Evolutionary conservation across 2,797 vertebrate species (phyloP), one percentile per base, ranked within the genome.

Genomic region (Molothrus ater): DNA sequence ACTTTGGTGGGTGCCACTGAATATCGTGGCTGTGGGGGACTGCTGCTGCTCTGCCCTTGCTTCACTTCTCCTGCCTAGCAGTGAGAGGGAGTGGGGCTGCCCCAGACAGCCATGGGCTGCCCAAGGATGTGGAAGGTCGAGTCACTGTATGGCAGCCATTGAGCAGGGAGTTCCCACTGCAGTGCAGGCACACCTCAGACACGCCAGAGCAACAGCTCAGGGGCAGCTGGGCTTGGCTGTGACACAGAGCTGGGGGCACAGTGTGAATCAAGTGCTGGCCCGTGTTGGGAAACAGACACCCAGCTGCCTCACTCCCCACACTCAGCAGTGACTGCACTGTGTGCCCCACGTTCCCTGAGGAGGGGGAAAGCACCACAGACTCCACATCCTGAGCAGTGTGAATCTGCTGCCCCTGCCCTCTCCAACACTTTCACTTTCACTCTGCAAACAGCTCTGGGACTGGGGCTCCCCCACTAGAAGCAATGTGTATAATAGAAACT

Each of bases 311-410:
- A 32, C 7, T 42, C 42, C 13, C 6, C 66, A 12, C 0, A 0
- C 50, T 47, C 56, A 61, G 47, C 21, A 53, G 48, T 2, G 17
- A 68, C 54, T 26, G 31, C 0, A 0, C 38, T 0, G 0, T 7
- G 31, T 4, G 21, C 26, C 13, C 38, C 29, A 17, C 0, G 0
- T 38, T 25, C 34, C 22, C 36, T 0, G 0, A 28, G 48, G 4
- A 0, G 20, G 63, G 42, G 45, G 76, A 13, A 88, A 83, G 61
- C 64, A 47, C 26, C 2, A 1, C 53, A 34, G 45, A 32, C 26
- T 60, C 32, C 34, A 53, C 4, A 10, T 40, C 50, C 81, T 61
- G 66, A 73, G 42, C 25, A 8, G 12, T 18, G 5, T 5, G 0
- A 48, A 42, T 34, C n/a, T n/a, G 20, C 51, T 40, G 68, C 25